Conservation (phyloP, 2,888 invertebrate species). For the Serrognathus titanus region DNA sequence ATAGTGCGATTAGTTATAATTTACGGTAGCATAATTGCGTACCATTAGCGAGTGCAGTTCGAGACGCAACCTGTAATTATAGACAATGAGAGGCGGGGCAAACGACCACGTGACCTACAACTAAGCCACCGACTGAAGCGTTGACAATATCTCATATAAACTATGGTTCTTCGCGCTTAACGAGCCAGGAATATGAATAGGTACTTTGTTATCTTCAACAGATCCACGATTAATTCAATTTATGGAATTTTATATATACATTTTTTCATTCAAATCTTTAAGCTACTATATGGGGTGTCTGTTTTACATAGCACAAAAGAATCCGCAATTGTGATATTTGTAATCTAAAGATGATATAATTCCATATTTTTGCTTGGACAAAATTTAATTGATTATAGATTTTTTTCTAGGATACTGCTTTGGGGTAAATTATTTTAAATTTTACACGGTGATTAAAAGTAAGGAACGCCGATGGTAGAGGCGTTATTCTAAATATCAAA, state of each 20-base stretch:
- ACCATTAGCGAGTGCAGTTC: constrained; percentile 37
- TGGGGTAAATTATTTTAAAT: no score
- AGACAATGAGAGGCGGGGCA: constrained; percentile 44
- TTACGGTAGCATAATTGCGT: constrained; percentile 46
- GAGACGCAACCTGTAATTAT: constrained; percentile 44
- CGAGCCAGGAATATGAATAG: constrained; percentile 31
- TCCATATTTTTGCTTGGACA: no score
- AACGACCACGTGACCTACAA: constrained; percentile 33
- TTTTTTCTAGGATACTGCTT: no score
- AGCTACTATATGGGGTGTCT: no score
- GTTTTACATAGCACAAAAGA: no score
- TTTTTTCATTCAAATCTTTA: no score
- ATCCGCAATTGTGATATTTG: no score
- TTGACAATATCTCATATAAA: constrained; percentile 35
- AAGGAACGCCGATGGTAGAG: no score
- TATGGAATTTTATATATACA: constrained; percentile 14
- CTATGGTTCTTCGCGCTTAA: constrained; percentile 29
- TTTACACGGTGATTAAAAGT: no score
- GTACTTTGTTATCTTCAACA: constrained; percentile 26
- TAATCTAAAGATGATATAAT: no score
- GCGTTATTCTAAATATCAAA: no score
- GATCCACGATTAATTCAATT: constrained; percentile 23
- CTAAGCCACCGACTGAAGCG: constrained; percentile 25
- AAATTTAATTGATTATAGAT: no score
- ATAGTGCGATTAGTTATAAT: constrained; percentile 29